These are phyloP conservation scores for Imbricaverruca yamaguchii DNA, from an alignment of 2,888 invertebrate genomes.

Conservation along the genomic window DNA sequence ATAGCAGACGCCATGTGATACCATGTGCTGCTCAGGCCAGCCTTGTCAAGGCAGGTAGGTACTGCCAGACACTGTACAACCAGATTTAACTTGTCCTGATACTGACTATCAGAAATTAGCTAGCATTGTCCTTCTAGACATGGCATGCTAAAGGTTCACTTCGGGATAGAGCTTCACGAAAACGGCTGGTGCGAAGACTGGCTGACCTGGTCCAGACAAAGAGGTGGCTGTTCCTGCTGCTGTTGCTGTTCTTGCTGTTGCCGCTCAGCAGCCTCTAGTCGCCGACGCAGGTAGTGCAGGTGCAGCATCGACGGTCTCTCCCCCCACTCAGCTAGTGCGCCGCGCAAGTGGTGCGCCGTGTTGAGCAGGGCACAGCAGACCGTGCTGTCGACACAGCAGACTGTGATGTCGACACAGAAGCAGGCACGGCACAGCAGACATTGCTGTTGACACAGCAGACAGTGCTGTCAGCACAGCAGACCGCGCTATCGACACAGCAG, in stretches of 20 bases:
- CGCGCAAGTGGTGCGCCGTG: slow-evolving; percentile 61
- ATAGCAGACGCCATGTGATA: too few relatives aligned
- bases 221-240: neutral
- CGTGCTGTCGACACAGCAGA: slow-evolving; percentile 37
- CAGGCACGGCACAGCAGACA: neutral
- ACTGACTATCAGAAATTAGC: too few relatives aligned
- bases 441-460: too few relatives aligned
- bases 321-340: slow-evolving; percentile 67
- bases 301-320: slow-evolving; percentile 50
- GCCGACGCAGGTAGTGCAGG: slow-evolving; percentile 17
- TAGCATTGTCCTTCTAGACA: too few relatives aligned
- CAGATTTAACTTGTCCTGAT: too few relatives aligned
- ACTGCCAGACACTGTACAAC: too few relatives aligned
- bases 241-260: neutral
- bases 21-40: too few relatives aligned
- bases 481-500: too few relatives aligned
- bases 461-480: too few relatives aligned
- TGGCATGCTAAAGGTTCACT: too few relatives aligned
- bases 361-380: slow-evolving; percentile 60
- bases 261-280: slow-evolving; percentile 1
- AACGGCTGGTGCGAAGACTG: slow-evolving; percentile 25
- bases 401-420: neutral
- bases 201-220: slow-evolving; percentile 35
- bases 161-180: too few relatives aligned
- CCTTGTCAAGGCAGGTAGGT: too few relatives aligned